Percentiles rank a stretch among this genome's conserved stretches.
These are phyloP conservation scores for Drosophila asahinai DNA, from an alignment of 1,140 invertebrate genomes.

Conservation along the genomic window DNA sequence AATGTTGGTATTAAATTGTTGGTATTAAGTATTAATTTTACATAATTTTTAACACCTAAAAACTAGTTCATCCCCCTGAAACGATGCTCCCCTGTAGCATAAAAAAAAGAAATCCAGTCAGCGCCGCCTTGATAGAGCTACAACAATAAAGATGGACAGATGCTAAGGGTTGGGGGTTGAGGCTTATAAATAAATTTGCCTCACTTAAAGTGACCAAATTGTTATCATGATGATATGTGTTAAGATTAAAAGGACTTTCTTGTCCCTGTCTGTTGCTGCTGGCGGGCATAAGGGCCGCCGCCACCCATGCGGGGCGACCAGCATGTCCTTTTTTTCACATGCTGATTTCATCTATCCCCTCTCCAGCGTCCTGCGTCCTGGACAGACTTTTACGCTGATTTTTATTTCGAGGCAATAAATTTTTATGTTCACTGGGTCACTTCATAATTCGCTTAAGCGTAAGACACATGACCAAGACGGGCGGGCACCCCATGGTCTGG, in stretches of 20 bases:
- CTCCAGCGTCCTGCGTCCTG: constrained; percentile 23
- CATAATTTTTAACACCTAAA: too few relatives aligned
- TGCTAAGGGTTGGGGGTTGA: constrained; percentile 20
- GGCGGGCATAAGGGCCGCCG: constrained; percentile 29
- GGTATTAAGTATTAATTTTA: too few relatives aligned
- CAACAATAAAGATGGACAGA: constrained; percentile 49
- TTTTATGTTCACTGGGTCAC: constrained; percentile 83
- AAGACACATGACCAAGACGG: constrained; percentile 60
- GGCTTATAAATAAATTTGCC: constrained; percentile 85
- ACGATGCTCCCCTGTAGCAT: constrained; percentile 19
- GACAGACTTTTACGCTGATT: constrained; percentile 79
- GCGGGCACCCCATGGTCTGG: constrained; percentile 14
- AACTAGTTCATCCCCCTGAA: background rate
- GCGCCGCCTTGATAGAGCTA: constrained; percentile 46
- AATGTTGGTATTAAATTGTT: too few relatives aligned
- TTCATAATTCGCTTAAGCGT: constrained; percentile 82
- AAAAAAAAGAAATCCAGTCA: constrained; percentile 21
- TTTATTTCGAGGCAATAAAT: constrained; percentile 84
- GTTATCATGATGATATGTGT: constrained; percentile 85
- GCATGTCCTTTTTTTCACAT: constrained; percentile 71
- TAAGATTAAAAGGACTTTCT: constrained; percentile 85
- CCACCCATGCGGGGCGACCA: constrained; percentile 49
- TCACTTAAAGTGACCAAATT: constrained; percentile 85
- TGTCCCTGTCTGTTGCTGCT: constrained; percentile 61
- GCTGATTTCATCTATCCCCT: constrained; percentile 72